Evolutionary conservation across 2,113 vertebrate species (phyloP), one percentile per base, ranked within the genome.

Genomic region (Zosterops lateralis): DNA sequence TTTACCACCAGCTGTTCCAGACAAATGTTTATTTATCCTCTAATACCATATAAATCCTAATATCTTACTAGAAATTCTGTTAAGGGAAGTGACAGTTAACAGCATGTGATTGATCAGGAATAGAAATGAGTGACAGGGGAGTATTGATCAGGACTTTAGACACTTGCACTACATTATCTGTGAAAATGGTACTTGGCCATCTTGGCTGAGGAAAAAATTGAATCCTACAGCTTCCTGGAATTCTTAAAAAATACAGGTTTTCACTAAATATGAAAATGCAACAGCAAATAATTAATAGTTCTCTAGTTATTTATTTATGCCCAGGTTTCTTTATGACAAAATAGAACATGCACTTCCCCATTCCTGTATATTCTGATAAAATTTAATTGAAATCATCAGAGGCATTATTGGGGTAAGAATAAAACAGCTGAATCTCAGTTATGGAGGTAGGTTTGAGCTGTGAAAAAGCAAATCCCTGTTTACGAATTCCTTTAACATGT

Each of bases 311-410:
- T 57, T 89, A 15, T 38, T 57, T 65, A 31, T 56, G 10, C 7
- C 4, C 18, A 47, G 14, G 3, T 5, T 64, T 92, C 14, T 67
- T 32, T 79, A 36, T 40, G 29, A 25, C 7, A 68, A 56, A 82
- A 4, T 29, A 10, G 7, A 57, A 42, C 1, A 1, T 47, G 8
- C 9, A 29, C 3, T 38, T 9, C 5, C 5, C 11, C 6, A 17
- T 38, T 57, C 10, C 0, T 0, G 8, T 25, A 2, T 42, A 12
- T 64, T 56, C 38, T 56, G 18, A 5, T 72, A 29, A 77, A 53
- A 20, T 53, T 83, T 61, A 48, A 51, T 2, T 50, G 25, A 64
- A 60, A 28, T 73, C 18, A 62, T 32, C 16, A 61, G 29, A 58
- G 10, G 2, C 32, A 58, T 53, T 61, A 8, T 13, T 32, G 26